Evolutionary conservation across 2,113 vertebrate species (phyloP), one percentile per base, ranked within the genome.

Genomic region (Mungos mungo): DNA sequence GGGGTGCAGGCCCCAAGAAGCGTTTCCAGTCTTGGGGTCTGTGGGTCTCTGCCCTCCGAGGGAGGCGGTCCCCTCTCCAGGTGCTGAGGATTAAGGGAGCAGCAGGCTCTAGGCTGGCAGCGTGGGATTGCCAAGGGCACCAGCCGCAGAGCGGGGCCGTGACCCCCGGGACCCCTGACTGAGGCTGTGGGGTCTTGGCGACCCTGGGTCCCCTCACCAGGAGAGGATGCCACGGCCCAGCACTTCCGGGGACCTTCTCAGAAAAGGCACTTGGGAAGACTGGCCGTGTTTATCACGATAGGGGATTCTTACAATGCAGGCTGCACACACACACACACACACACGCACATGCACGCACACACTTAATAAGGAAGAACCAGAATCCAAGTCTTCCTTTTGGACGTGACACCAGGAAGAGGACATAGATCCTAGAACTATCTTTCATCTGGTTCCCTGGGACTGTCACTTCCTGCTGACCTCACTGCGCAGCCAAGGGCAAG

Each of bases 81-180:
- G 5, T 9, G 14, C 81, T 3, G 69, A 80, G 92, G 18, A 9
- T 6, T 21, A 4, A 12, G 21, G 7, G 18, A 19, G 31, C 31
- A 29, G 63, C 0, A 25, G 47, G 3, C 19, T 35, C 31, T 1
- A 19, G 45, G 52, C 71, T 35, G 7, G 0, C 0, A 19, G 9
- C 14, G 7, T 14, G 15, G 45, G 31, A 7, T 38, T 10, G 3
- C 35, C 5, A 10, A 29, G 57, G 41, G 11, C 18, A 3, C 35
- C 3, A 4, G 38, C 3, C 0, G 1, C 0, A 5, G 38, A n/a
- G 29, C 2, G 14, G 19, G 3, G 33, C 16, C 4, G 19, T 57
- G 15, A 23, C 57, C 57, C 19, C 57, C 2, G 74, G 47, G 29
- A 5, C 12, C 15, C 1, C 52, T 21, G 38, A 19, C 0, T 16